Conservation (phyloP, 2,888 invertebrate genomes). For the Macrophya annulata region DNA sequence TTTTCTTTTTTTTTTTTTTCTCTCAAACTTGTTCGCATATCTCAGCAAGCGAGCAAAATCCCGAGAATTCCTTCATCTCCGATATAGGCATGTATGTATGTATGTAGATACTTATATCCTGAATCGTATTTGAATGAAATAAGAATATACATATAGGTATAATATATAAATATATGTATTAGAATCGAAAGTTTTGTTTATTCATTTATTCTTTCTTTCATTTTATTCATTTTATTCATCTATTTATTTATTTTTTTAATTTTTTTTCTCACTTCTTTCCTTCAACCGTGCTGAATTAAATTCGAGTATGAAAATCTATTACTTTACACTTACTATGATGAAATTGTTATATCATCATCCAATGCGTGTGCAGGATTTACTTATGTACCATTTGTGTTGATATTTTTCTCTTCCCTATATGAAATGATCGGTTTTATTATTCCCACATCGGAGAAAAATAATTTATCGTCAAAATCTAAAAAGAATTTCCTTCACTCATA, state of each 20-base stretch:
- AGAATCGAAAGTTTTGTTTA: not conserved
- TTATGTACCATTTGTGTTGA: not conserved
- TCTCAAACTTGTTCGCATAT: conserved; percentile 29
- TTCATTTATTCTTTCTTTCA: not conserved
- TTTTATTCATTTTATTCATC: not conserved
- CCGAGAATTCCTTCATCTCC: not conserved
- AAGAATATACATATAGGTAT: not conserved
- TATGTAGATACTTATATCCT: not conserved
- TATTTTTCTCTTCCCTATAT: not conserved
- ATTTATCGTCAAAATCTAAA: not conserved
- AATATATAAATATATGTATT: not conserved
- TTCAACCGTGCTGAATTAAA: not conserved
- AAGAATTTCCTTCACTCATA: not conserved
- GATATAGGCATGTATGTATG: not conserved
- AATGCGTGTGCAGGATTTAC: conserved; percentile 5
- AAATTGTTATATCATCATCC: conserved; percentile 3
- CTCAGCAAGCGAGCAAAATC: not conserved
- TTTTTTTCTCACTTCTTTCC: no score
- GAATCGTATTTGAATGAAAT: conserved; percentile 4
- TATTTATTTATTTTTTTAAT: no score
- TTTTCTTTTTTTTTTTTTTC: not conserved
- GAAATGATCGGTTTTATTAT: not conserved
- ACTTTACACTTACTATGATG: not conserved
- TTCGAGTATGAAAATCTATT: not conserved
- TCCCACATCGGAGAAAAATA: not conserved